Conservation (phyloP, 1,140 invertebrate species). For the Pogonomyrmex californicus region DNA sequence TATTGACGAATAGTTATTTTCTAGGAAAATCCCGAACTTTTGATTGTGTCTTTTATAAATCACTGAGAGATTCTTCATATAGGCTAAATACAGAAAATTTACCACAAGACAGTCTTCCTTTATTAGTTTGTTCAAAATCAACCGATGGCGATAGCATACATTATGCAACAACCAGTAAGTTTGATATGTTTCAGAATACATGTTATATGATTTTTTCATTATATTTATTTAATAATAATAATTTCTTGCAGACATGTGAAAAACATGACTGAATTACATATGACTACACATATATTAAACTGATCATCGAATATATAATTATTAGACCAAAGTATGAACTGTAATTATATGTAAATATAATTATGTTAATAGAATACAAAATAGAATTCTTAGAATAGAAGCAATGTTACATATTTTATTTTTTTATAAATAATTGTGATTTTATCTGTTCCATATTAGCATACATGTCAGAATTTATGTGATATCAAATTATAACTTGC, state of each 20-base stretch:
- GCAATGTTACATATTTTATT: neutral
- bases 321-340: neutral
- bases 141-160: conserved; percentile 9
- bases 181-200: neutral
- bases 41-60: conserved; percentile 40
- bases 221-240: neutral
- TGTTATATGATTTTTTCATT: neutral
- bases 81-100: conserved; percentile 17
- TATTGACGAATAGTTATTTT: neutral
- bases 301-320: conserved; percentile 17
- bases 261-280: conserved; percentile 28
- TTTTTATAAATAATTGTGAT: conserved; percentile 19
- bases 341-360: conserved; percentile 36
- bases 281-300: conserved; percentile 20
- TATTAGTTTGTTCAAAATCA: conserved; percentile 24
- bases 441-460: neutral
- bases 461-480: conserved; percentile 31
- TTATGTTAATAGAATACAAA: neutral
- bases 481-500: conserved; percentile 3
- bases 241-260: conserved; percentile 44
- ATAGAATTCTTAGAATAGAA: conserved; percentile 13
- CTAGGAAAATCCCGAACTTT: conserved; percentile 40
- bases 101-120: conserved; percentile 38
- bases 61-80: conserved; percentile 2
- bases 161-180: conserved; percentile 19